phyloP scores from a whole-genome alignment of 2,113 vertebrate genomes.

The sheep (Ovis aries) region DNA sequence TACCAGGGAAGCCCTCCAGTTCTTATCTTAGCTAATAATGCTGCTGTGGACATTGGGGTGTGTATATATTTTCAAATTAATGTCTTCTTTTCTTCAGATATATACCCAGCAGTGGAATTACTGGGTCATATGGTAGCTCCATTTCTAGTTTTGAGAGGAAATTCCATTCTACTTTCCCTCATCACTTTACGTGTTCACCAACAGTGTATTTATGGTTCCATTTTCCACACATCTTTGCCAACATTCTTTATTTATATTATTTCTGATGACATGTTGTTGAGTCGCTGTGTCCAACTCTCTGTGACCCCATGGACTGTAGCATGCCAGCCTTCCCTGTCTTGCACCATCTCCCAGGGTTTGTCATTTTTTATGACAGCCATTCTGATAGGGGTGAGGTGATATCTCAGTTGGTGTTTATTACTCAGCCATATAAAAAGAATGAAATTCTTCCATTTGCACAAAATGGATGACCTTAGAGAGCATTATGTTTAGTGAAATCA shows the following conservation, averaged over 20 bases:
- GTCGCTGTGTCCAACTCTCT: not conserved
- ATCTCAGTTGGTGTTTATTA: not conserved
- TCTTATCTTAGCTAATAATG: not conserved
- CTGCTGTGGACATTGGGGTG: not conserved
- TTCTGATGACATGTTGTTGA: not conserved
- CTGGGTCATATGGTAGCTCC: not conserved
- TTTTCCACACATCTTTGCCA: not conserved
- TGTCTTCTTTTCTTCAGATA: not conserved
- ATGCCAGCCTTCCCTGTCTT: not conserved
- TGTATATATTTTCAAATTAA: not conserved
- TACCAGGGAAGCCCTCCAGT: not conserved
- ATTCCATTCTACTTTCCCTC: not conserved
- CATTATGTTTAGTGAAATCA: not conserved
- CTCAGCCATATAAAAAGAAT: not conserved
- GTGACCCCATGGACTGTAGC: not conserved
- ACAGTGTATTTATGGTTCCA: not conserved
- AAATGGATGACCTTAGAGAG: not conserved
- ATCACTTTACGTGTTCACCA: not conserved
- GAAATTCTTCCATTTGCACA: not conserved
- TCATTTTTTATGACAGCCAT: not conserved
- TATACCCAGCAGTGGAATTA: not conserved
- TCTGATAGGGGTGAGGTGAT: not conserved
- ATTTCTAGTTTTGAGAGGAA: not conserved
- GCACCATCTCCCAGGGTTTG: not conserved
- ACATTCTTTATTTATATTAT: not conserved